Percentiles rank a stretch among this genome's conserved stretches.
Conservation (phyloP, 2,797 vertebrate genomes). For the Lepus townsendii region DNA sequence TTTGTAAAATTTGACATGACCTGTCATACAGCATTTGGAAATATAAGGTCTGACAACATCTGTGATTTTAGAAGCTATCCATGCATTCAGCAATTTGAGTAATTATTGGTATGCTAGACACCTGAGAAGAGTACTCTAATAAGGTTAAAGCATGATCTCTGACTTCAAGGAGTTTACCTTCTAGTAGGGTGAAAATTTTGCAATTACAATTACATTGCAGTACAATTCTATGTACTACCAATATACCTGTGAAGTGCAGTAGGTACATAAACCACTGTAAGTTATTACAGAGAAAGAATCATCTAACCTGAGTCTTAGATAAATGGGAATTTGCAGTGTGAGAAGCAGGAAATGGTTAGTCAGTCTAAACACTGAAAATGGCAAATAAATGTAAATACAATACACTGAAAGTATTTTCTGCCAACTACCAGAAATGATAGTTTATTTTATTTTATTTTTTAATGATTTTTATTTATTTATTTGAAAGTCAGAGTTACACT, state of each 20-base stretch:
- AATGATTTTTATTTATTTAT: no score
- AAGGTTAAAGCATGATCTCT: background rate
- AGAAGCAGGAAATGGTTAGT: slow-evolving; percentile 18
- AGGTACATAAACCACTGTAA: slow-evolving; percentile 27
- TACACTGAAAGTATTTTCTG: slow-evolving; percentile 12
- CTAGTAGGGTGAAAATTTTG: background rate
- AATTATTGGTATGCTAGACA: background rate
- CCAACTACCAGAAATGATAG: background rate
- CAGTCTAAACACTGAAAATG: slow-evolving; percentile 15
- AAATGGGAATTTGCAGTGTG: slow-evolving; percentile 32
- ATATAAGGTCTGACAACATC: slow-evolving; percentile 15
- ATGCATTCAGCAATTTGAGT: slow-evolving; percentile 50
- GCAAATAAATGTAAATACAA: slow-evolving; percentile 2
- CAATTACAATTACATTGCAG: background rate
- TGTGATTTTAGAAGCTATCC: slow-evolving; percentile 40
- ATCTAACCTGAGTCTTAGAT: slow-evolving; percentile 19
- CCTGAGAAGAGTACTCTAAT: background rate
- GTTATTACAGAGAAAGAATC: slow-evolving; percentile 45
- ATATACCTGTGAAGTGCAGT: background rate
- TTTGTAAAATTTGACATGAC: slow-evolving; percentile 46
- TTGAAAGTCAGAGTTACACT: no score
- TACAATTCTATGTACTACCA: slow-evolving; percentile 10
- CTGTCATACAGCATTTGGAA: slow-evolving; percentile 1
- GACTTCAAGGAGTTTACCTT: background rate
- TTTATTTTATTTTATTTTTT: no score